A percentile compares a stretch with the other conserved stretches of the same genome.
Evolutionary conservation across 35 echinoderm and acorn worm genomes (phyloP).

Genomic region (Patiria miniata): DNA sequence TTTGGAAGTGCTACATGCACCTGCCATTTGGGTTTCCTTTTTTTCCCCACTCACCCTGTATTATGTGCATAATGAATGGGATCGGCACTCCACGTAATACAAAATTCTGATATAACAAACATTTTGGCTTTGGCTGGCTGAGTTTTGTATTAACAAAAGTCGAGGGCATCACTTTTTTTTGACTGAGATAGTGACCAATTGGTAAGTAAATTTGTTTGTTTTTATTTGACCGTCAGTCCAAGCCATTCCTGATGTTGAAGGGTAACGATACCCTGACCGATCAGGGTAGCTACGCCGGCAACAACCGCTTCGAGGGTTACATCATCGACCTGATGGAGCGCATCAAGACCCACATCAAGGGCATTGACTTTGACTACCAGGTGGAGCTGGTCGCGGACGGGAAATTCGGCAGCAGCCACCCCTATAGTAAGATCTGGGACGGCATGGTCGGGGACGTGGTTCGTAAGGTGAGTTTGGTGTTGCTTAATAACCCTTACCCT

Average conservation of each 20-base stretch:
- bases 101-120: too few relatives aligned
- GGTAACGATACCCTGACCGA: not conserved
- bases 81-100: too few relatives aligned
- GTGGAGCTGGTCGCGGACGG: slow-evolving; percentile 83
- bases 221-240: slow-evolving; percentile 6
- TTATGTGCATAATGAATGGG: too few relatives aligned
- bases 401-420: slow-evolving; percentile 68
- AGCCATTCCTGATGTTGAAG: slow-evolving; percentile 53
- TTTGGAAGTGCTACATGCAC: too few relatives aligned
- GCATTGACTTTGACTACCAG: slow-evolving; percentile 88
- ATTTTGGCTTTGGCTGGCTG: too few relatives aligned
- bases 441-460: slow-evolving; percentile 96
- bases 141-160: too few relatives aligned
- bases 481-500: not conserved
- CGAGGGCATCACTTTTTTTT: too few relatives aligned
- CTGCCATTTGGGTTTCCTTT: too few relatives aligned
- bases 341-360: slow-evolving; percentile 75
- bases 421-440: slow-evolving; percentile 74
- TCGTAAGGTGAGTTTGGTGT: slow-evolving; percentile 59
- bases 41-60: too few relatives aligned
- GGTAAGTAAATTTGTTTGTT: too few relatives aligned
- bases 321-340: slow-evolving; percentile 81
- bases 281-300: slow-evolving; percentile 54
- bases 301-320: slow-evolving; percentile 90
- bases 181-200: too few relatives aligned